Conservation (phyloP, 2,797 vertebrate genomes). For the Xerus rutilus region DNA sequence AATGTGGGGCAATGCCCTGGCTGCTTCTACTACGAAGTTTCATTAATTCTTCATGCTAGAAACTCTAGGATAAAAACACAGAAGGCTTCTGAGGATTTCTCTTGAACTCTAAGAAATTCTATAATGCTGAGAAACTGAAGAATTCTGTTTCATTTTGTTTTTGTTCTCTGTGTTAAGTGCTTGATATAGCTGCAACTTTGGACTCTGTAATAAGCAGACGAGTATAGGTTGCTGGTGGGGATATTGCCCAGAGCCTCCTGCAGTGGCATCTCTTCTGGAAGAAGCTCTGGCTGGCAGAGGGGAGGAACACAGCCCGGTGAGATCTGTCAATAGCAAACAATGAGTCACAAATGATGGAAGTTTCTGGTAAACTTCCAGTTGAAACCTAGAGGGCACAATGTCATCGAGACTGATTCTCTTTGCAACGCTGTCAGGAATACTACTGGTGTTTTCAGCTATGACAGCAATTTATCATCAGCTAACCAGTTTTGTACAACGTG, state of each 20-base stretch:
- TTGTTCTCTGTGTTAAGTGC: background rate
- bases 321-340: background rate
- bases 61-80: background rate
- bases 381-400: background rate
- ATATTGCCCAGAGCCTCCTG: background rate
- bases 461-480: constrained; percentile 77
- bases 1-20: background rate
- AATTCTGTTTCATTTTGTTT: background rate
- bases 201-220: background rate
- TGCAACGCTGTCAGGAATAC: background rate
- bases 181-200: background rate
- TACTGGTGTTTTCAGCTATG: constrained; percentile 67
- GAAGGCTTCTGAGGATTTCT: background rate
- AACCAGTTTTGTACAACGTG: constrained; percentile 76
- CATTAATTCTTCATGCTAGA: background rate
- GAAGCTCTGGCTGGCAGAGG: fast-evolving
- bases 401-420: background rate
- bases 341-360: background rate
- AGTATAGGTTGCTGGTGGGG: no score
- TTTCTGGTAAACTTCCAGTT: background rate
- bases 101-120: background rate
- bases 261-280: background rate
- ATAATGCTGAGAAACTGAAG: background rate
- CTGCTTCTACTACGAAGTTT: background rate
- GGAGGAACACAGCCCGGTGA: no score